A percentile compares a stretch with the other conserved stretches of the same genome.
phyloP scores from a whole-genome alignment of 2,113 vertebrate genomes.

The Dasyurus viverrinus region DNA sequence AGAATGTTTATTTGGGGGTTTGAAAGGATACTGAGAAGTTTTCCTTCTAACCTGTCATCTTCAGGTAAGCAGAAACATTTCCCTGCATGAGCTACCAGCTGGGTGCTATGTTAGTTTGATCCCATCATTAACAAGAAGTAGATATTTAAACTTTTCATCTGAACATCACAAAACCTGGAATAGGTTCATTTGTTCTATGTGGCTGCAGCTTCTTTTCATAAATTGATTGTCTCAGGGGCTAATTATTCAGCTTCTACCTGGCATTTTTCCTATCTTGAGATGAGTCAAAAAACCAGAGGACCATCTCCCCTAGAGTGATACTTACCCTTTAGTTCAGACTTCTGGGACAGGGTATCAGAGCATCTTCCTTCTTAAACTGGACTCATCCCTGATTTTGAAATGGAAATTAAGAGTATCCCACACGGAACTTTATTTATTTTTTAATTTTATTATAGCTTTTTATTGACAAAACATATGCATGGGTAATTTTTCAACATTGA shows the following conservation, averaged over 20 bases:
- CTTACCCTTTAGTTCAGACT: not conserved
- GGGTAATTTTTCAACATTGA: too few species aligned
- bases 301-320: fast-evolving
- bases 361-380: not conserved
- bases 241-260: not conserved
- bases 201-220: not conserved
- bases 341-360: not conserved
- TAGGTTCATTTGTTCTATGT: not conserved
- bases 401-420: not conserved
- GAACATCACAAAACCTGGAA: not conserved
- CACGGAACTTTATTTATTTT: too few species aligned
- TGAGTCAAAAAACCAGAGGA: not conserved
- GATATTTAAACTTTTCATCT: not conserved
- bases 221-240: not conserved
- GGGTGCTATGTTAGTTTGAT: not conserved
- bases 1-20: not conserved
- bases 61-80: not conserved
- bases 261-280: not conserved
- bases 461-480: too few species aligned
- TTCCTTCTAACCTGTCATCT: not conserved
- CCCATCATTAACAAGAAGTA: not conserved
- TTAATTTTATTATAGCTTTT: too few species aligned
- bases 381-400: not conserved
- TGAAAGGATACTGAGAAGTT: not conserved
- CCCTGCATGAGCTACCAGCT: not conserved